Evolutionary conservation across 2,113 vertebrate genomes (phyloP), one percentile per base, ranked within the genome.

Genomic region (Oryzias celebensis): DNA sequence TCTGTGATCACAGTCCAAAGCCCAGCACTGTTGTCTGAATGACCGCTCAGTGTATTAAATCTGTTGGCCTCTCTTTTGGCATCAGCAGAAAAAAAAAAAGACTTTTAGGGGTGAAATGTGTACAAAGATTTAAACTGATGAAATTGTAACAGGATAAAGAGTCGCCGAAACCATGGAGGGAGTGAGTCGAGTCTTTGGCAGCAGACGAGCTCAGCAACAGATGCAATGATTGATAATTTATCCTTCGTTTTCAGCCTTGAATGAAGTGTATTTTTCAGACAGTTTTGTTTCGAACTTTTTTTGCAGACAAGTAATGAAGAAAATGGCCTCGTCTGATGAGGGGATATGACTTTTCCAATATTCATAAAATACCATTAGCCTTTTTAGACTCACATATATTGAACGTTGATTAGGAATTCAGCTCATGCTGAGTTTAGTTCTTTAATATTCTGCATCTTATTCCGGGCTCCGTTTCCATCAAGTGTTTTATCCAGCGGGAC

Each of bases 71-170:
- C 54, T 52, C 65, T 71, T 78, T 77, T 62, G 67, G 16, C 4
- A 18, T 68, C 83, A 85, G 83, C 83, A 85, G 69, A 62, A 31
- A 42, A 36, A 55, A 65, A 8, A 36, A 10, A 52, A 49, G 41
- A 28, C 85, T 85, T 69, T 71, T 73, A 87, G 63, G 81, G 78
- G 76, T 57, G 74, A 82, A 82, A 80, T 78, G 77, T 75, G 85
- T 65, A 72, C 73, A 86, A 80, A 85, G 72, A 81, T 65, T 76
- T 76, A 77, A 68, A 87, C 84, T 83, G 79, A 87, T 86, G 70
- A 88, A 86, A 85, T 78, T 78, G 75, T 87, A 86, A 90, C 88
- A 78, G 78, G 81, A 88, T 74, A 87, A 89, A 89, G 36, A 88
- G 81, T 85, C 78, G 61, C 74, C 81, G 75, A 82, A 74, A 80